Conservation (phyloP, 2,888 invertebrate genomes). For the Elmis aenea region DNA sequence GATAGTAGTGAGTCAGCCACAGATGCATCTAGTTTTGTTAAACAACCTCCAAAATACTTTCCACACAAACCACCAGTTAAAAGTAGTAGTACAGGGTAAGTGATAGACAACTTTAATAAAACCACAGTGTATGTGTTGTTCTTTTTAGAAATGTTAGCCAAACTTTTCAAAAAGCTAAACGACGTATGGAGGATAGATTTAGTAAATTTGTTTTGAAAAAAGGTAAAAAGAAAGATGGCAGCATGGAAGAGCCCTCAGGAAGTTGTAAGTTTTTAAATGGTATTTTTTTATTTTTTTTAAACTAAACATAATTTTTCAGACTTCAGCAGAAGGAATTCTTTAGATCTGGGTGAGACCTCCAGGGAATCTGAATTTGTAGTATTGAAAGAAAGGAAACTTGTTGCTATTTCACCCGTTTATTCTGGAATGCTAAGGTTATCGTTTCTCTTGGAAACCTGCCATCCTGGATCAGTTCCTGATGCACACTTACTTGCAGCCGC, state of each 20-base stretch:
- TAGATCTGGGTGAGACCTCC: slow-evolving; percentile 73
- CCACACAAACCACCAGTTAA: slow-evolving; percentile 36
- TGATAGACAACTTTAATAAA: background rate
- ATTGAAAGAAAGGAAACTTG: slow-evolving; percentile 79
- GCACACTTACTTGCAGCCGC: slow-evolving; percentile 91
- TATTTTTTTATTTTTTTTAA: slow-evolving; percentile 2
- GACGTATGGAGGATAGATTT: slow-evolving; percentile 85
- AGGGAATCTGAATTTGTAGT: slow-evolving; percentile 85
- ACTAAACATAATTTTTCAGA: slow-evolving; percentile 48
- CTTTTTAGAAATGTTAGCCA: slow-evolving; percentile 53
- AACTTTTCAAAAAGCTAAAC: slow-evolving; percentile 74
- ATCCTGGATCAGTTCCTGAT: slow-evolving; percentile 95
- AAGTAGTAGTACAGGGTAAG: slow-evolving; percentile 29
- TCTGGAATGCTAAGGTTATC: slow-evolving; percentile 88
- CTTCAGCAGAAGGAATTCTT: slow-evolving; percentile 74
- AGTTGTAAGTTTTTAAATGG: slow-evolving; percentile 54
- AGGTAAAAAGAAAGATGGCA: slow-evolving; percentile 83
- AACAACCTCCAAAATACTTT: slow-evolving; percentile 49
- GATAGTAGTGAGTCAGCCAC: slow-evolving; percentile 53
- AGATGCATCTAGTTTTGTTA: slow-evolving; percentile 48
- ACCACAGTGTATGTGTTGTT: too few relatives aligned
- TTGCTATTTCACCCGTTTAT: slow-evolving; percentile 70
- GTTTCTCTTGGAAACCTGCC: slow-evolving; percentile 90
- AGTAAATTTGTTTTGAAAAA: slow-evolving; percentile 79
- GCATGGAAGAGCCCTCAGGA: slow-evolving; percentile 79